Evolutionary conservation across 2,797 vertebrate genomes (phyloP).

Genomic region (Chelmon rostratus): DNA sequence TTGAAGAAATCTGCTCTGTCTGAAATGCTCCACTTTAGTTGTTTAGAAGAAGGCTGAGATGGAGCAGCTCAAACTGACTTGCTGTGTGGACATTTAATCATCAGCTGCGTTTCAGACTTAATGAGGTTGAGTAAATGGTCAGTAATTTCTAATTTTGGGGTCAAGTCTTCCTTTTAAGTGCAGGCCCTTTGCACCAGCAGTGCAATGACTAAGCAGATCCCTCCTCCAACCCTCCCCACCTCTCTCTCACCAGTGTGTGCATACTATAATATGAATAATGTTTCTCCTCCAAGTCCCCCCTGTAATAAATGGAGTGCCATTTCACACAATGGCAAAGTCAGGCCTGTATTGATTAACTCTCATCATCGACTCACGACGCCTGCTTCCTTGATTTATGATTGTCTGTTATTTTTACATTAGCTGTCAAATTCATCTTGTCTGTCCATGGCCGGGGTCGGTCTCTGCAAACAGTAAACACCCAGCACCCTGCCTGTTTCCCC

Average conservation of each 20-base stretch:
- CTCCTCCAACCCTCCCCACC: constrained; percentile 39
- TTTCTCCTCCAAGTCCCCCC: constrained; percentile 86
- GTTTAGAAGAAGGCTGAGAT: constrained; percentile 8
- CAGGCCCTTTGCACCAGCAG: constrained; percentile 56
- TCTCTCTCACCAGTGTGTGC: constrained; percentile 73
- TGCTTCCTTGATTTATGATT: constrained; percentile 94
- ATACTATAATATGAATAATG: constrained; percentile 90
- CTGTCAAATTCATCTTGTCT: constrained; percentile 97
- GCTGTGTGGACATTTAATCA: constrained; percentile 7
- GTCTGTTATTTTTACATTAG: constrained; percentile 97
- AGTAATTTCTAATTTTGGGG: constrained; percentile 38
- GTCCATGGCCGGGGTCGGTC: constrained; percentile 85
- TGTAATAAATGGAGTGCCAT: constrained; percentile 96
- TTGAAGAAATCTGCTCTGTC: not conserved
- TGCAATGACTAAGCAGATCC: constrained; percentile 79
- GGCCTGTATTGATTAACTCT: constrained; percentile 97
- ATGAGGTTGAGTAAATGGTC: constrained; percentile 20
- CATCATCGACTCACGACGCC: constrained; percentile 93
- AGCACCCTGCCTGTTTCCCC: constrained; percentile 48
- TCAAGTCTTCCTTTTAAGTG: constrained; percentile 57
- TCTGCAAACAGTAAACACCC: constrained; percentile 90
- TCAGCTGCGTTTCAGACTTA: constrained; percentile 22
- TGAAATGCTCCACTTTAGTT: constrained; percentile 2
- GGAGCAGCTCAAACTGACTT: not conserved
- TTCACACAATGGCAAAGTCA: constrained; percentile 95